Conservation (phyloP, 2,888 invertebrate species). For the Linyphia triangularis region DNA sequence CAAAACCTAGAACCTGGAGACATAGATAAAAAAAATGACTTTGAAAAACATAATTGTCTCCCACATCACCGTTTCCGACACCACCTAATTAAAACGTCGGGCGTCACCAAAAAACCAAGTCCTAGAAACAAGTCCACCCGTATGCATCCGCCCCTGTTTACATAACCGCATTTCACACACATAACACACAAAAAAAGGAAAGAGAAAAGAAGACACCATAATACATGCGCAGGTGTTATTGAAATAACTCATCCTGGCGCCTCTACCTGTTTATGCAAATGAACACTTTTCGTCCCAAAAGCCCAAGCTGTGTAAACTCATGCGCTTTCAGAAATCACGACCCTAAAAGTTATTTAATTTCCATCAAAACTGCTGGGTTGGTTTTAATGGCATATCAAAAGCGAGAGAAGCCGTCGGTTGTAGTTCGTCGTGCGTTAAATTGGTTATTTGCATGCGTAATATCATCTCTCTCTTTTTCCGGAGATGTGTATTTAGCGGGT, state of each 20-base stretch:
- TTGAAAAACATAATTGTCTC: too few species aligned
- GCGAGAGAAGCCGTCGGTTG: not conserved
- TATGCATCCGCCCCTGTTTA: not conserved
- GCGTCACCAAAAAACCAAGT: not conserved
- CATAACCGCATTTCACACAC: not conserved
- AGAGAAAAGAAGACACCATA: not conserved
- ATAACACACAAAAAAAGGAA: not conserved
- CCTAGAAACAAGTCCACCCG: not conserved
- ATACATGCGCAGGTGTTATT: conserved; percentile 21
- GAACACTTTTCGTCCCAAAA: not conserved
- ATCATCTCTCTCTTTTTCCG: conserved; percentile 1
- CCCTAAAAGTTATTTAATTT: conserved; percentile 51
- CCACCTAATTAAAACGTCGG: not conserved
- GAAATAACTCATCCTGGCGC: conserved; percentile 12
- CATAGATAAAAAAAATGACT: too few species aligned
- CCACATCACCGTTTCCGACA: not conserved
- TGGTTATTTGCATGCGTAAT: conserved; percentile 36
- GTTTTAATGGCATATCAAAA: conserved; percentile 20
- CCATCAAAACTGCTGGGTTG: conserved; percentile 26
- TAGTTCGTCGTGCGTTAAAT: not conserved
- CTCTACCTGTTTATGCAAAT: conserved; percentile 50
- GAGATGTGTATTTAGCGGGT: not conserved
- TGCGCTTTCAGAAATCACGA: conserved; percentile 2
- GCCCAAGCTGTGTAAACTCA: conserved; percentile 29
- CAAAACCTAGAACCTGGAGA: too few species aligned